Base-by-base conservation (phyloP, 2,113 vertebrate species). In the Catagonus wagneri region DNA sequence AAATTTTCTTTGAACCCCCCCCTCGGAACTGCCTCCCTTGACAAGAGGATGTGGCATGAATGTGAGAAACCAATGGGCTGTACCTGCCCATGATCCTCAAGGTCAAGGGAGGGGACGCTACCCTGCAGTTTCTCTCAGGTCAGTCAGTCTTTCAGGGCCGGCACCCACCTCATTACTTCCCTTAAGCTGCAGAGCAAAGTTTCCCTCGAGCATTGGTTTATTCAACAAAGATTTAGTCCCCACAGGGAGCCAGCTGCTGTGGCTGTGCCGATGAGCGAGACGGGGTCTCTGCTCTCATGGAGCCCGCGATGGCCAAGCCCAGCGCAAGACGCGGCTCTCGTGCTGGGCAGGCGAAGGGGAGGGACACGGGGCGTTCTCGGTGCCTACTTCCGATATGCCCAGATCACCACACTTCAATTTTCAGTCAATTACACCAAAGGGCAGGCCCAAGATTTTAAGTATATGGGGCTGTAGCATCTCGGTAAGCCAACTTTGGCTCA, bases 401-500 rank as follows among this genome's bases (percentile, higher is more conserved):
- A 10, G 20, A 71, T 72, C 20, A 61, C 19, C 56, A 65, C 2
- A 91, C 6, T 61, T 50, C n/a, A 52, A 80, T 32, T 50, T 90
- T 89, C 16, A 80, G 58, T 36, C 69, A 74, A 66, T 63, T 16
- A 29, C 19, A 87, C 61, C 39, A 32, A 94, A 34, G 22, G 27
- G 15, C 32, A 56, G 6, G n/a, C 60, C 20, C 13, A 61, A 69
- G 78, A 87, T 69, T 54, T 86, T 61, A 68, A 78, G 29, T 68
- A 39, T 50, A 61, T 39, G 34, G 4, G 13, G 8, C 29, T 54
- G 54, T 0, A 60, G 19, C 8, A 25, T 54, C 44, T 69, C 29
- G 83, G 23, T 34, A 92, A 83, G 22, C n/a, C 56, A 44, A 4
- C 1, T 89, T 92, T 89, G 83, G 56, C 63, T 92, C 44, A 50